Evolutionary conservation across 2,888 invertebrate genomes (phyloP).

Genomic region (Druceiella hillmani): DNA sequence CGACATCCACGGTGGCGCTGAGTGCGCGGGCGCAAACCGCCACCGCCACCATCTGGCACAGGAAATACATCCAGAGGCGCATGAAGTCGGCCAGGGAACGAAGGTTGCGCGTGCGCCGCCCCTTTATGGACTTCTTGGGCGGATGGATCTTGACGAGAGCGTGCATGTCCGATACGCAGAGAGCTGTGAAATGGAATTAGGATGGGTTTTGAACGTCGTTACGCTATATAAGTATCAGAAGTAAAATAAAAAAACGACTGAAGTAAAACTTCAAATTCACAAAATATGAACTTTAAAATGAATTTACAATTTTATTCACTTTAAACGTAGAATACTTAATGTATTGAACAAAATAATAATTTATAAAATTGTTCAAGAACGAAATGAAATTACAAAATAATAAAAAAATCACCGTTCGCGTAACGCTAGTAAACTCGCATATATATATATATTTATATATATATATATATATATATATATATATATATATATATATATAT

Average conservation of each 20-base stretch:
- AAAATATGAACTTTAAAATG: constrained; percentile 12
- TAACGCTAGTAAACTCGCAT: too few species aligned
- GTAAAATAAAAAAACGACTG: background rate
- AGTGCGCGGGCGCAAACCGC: constrained; percentile 57
- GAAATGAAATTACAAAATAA: too few species aligned
- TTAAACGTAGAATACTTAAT: too few species aligned
- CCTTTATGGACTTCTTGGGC: constrained; percentile 37
- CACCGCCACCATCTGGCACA: constrained; percentile 54
- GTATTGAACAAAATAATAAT: too few species aligned
- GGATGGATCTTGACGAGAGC: constrained; percentile 40
- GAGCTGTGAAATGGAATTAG: constrained; percentile 31
- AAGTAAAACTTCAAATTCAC: constrained; percentile 17
- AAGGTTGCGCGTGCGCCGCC: constrained; percentile 42
- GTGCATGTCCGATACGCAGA: constrained; percentile 39
- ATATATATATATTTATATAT: too few species aligned
- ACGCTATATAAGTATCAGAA: background rate
- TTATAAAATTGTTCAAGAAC: too few species aligned
- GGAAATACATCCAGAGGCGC: constrained; percentile 55
- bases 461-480: too few species aligned
- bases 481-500: too few species aligned
- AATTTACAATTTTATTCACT: background rate
- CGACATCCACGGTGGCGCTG: constrained; percentile 58
- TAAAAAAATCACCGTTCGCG: too few species aligned
- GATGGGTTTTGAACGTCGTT: background rate
- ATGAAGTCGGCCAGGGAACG: constrained; percentile 52